Conservation (phyloP, 2,888 invertebrate species). For the Netelia virgata region DNA sequence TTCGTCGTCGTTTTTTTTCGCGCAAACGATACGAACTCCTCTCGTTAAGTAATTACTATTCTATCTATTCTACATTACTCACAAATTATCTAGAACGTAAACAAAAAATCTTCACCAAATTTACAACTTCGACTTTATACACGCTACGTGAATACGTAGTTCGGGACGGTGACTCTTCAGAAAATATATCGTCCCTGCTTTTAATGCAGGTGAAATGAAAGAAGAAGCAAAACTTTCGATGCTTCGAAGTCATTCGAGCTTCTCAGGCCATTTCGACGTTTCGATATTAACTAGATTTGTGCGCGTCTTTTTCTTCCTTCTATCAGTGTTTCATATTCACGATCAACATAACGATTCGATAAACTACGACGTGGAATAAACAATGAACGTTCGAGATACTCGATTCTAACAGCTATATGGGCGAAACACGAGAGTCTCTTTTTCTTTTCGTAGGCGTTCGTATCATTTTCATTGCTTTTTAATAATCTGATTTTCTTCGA, state of each 20-base stretch:
- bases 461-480: background rate
- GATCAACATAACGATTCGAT: slow-evolving; percentile 63
- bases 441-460: slow-evolving; percentile 26
- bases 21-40: too few relatives aligned
- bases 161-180: slow-evolving; percentile 63
- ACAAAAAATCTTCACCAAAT: background rate
- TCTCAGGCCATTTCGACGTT: slow-evolving; percentile 48
- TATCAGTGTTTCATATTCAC: slow-evolving; percentile 34
- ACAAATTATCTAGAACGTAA: slow-evolving; percentile 36
- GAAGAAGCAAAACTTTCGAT: slow-evolving; percentile 15
- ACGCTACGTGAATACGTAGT: slow-evolving; percentile 61
- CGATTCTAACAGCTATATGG: slow-evolving; percentile 50
- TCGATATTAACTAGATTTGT: slow-evolving; percentile 48
- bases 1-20: slow-evolving; percentile 6
- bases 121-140: slow-evolving; percentile 49
- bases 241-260: slow-evolving; percentile 6
- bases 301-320: slow-evolving; percentile 27
- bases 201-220: slow-evolving; percentile 29
- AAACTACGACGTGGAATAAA: slow-evolving; percentile 62
- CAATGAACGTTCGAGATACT: slow-evolving; percentile 61
- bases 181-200: slow-evolving; percentile 60
- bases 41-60: background rate
- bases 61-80: background rate
- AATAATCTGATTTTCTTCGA: background rate
- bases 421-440: slow-evolving; percentile 22